A percentile compares a stretch with the other conserved stretches of the same genome.
Evolutionary conservation across 2,888 invertebrate species (phyloP).

Genomic region (Pyrrhia umbra): DNA sequence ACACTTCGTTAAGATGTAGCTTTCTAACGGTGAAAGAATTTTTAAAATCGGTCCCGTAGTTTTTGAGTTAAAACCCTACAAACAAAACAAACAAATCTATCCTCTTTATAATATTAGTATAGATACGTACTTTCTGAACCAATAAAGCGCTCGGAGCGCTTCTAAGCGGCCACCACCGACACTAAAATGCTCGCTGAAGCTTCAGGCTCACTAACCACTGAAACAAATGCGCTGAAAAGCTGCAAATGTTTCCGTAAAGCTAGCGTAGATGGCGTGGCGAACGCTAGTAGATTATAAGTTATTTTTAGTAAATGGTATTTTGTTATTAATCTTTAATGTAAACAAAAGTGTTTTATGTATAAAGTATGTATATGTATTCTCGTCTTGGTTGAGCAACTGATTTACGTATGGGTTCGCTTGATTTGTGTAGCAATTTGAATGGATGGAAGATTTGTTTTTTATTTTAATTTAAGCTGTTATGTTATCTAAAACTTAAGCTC

Average conservation of each 20-base stretch:
- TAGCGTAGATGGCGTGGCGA: conserved; percentile 61
- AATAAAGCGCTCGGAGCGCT: conserved; percentile 40
- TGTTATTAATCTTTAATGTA: neutral
- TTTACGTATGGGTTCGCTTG: no score
- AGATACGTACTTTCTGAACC: neutral
- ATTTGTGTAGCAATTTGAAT: no score
- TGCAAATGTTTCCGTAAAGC: conserved; percentile 35
- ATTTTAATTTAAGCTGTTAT: no score
- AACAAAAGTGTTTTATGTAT: neutral
- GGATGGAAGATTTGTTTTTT: no score
- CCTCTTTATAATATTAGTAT: no score
- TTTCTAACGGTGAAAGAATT: no score
- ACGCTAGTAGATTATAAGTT: neutral
- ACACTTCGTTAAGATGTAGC: no score
- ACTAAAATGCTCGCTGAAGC: conserved; percentile 37
- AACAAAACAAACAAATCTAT: no score
- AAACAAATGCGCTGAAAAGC: conserved; percentile 15
- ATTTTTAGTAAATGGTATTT: conserved; percentile 12
- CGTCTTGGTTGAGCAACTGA: neutral
- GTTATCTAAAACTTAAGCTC: no score
- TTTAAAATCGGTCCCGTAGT: no score
- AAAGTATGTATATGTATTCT: neutral
- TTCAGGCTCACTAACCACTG: neutral
- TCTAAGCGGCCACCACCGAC: conserved; percentile 48
- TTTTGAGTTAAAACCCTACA: no score